Evolutionary conservation across 2,113 vertebrate species (phyloP).

Genomic region (Oceanodroma tethys): DNA sequence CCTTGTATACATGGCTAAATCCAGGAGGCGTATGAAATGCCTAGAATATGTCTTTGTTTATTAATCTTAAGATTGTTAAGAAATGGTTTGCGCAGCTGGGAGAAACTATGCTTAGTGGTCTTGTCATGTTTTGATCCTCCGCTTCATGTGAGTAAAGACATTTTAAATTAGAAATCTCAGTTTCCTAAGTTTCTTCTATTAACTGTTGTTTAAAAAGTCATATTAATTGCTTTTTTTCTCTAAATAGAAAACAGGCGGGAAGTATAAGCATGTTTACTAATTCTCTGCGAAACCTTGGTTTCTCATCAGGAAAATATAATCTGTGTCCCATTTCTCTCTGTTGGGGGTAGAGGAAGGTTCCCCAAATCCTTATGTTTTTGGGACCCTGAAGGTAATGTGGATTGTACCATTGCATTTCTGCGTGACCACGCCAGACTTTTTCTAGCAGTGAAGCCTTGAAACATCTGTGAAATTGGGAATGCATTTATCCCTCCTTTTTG

Average conservation of each 20-base stretch:
- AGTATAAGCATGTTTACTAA: neutral
- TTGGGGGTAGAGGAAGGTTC: neutral
- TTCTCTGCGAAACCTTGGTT: neutral
- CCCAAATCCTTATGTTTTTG: neutral
- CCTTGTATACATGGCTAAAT: neutral
- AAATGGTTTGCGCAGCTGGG: conserved; percentile 1
- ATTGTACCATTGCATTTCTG: neutral
- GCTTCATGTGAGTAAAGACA: neutral
- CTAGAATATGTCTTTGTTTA: neutral
- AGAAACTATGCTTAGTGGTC: neutral
- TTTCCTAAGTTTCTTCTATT: neutral
- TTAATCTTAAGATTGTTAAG: neutral
- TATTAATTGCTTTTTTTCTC: neutral
- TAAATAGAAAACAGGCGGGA: conserved; percentile 45
- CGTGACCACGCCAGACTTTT: neutral
- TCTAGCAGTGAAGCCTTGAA: neutral
- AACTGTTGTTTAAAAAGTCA: neutral
- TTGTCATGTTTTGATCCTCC: neutral
- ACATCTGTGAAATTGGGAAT: neutral
- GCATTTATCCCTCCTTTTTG: neutral
- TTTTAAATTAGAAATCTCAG: neutral
- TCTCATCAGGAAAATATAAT: neutral
- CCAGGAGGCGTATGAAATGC: neutral
- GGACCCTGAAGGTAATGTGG: neutral
- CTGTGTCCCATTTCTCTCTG: neutral